Evolutionary conservation across 2,888 invertebrate genomes (phyloP).

Genomic region (Caradrina clavipalpis): DNA sequence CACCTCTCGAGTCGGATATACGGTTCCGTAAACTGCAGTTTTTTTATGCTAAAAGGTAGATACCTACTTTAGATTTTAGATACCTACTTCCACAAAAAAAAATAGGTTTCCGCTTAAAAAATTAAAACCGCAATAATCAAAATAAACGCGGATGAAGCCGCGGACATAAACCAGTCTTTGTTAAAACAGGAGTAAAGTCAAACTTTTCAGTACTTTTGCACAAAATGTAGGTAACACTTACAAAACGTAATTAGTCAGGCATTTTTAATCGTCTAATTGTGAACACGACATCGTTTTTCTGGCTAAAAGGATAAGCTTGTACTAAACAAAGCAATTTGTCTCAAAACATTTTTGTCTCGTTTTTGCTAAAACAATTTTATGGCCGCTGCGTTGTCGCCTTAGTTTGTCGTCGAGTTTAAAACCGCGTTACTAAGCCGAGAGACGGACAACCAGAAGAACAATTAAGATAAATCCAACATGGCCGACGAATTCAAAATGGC

Average conservation of each 20-base stretch:
- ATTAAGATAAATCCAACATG: neutral
- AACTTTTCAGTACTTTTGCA: neutral
- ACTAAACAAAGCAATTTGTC: constrained; percentile 46
- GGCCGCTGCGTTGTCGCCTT: constrained; percentile 1
- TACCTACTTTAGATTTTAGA: no score
- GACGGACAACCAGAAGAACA: neutral
- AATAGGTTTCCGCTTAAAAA: no score
- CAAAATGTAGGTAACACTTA: neutral
- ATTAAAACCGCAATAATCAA: no score
- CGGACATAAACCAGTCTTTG: no score
- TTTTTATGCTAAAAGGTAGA: no score
- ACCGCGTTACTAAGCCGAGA: constrained; percentile 3
- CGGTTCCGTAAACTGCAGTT: no score
- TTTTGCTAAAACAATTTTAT: constrained; percentile 27
- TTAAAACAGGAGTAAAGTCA: neutral
- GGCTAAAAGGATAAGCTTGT: constrained; percentile 45
- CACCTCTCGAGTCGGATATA: no score
- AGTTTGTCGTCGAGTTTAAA: neutral
- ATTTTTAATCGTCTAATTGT: constrained; percentile 44
- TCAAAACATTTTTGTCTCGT: constrained; percentile 31
- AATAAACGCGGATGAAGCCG: no score
- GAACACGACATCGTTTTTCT: constrained; percentile 21
- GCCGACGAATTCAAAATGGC: neutral
- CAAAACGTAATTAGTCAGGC: constrained; percentile 20
- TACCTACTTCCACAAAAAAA: no score